Conservation (phyloP, 2,797 vertebrate genomes). For the Enteromius fasciolatus region DNA sequence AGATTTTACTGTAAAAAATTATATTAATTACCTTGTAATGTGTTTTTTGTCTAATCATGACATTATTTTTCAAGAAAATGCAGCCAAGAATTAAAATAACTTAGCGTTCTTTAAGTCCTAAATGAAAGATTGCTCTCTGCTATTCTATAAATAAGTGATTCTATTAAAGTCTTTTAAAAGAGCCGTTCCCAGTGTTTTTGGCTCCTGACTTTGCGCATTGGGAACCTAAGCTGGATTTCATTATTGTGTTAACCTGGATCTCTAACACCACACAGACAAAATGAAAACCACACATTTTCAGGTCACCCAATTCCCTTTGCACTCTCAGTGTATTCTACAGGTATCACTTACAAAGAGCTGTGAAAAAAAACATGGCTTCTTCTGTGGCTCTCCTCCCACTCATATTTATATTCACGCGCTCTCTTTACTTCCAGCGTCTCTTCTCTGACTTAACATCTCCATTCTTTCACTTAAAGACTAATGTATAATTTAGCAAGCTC, state of each 20-base stretch:
- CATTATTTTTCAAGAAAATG: constrained; percentile 30
- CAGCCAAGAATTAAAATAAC: constrained; percentile 23
- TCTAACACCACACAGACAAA: constrained; percentile 65
- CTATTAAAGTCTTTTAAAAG: constrained; percentile 56
- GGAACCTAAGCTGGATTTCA: constrained; percentile 66
- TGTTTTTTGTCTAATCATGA: constrained; percentile 16
- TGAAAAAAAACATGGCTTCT: constrained; percentile 45
- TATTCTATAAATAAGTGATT: constrained; percentile 49
- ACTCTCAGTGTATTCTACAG: constrained; percentile 68
- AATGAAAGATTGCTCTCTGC: constrained; percentile 41
- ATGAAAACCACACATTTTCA: constrained; percentile 72
- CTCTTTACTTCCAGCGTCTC: constrained; percentile 37
- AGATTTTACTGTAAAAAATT: not conserved
- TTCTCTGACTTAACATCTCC: constrained; percentile 14
- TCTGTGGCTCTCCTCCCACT: constrained; percentile 31
- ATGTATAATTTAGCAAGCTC: constrained; percentile 21
- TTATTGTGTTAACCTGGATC: constrained; percentile 78
- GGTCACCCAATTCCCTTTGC: constrained; percentile 63
- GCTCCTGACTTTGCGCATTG: constrained; percentile 68
- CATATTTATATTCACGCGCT: constrained; percentile 34
- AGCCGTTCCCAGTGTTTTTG: constrained; percentile 70
- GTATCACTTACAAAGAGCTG: constrained; percentile 70
- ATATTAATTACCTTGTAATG: not conserved
- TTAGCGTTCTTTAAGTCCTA: constrained; percentile 13
- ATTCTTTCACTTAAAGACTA: not conserved